Evolutionary conservation across 2,113 vertebrate species (phyloP), one percentile per base, ranked within the genome.

Genomic region (Carassius carassius): DNA sequence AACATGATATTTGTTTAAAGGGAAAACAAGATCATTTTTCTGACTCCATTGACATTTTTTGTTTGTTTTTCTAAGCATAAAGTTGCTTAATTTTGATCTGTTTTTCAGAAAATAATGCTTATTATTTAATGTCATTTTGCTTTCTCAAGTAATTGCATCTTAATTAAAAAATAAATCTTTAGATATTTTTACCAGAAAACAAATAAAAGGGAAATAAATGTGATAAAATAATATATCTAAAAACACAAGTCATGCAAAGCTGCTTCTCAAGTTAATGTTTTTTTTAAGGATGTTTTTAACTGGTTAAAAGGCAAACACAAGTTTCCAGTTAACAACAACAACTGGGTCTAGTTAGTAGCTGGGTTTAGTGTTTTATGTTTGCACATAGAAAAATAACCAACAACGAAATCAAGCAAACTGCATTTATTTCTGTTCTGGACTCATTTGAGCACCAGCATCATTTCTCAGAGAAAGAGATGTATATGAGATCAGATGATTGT

Each of bases 401-500:
- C 62, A n/a, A n/a, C n/a, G n/a, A n/a, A n/a, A n/a, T n/a, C n/a
- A n/a, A n/a, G n/a, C n/a, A n/a, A n/a, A n/a, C n/a, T n/a, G n/a
- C n/a, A n/a, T n/a, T n/a, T n/a, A n/a, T n/a, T n/a, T n/a, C n/a
- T n/a, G n/a, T n/a, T n/a, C n/a, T n/a, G n/a, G n/a, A n/a, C n/a
- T n/a, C n/a, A n/a, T n/a, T n/a, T n/a, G n/a, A n/a, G n/a, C n/a
- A n/a, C n/a, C n/a, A n/a, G n/a, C n/a, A 23, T 62, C n/a, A 23
- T 62, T 4, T 62, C 58, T 12, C 60, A 12, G 29, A 14, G 35
- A 14, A 73, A 35, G n/a, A 23, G 76, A 41, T 73, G 63, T 70
- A 35, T 63, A 41, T 72, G 63, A 74, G 82, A 76, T 49, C n/a
- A 58, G 41, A 67, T 75, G 69, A 81, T 80, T 67, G 49, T 37